Evolutionary conservation across 2,888 invertebrate species (phyloP).

Genomic region (Aspidapion aeneum): DNA sequence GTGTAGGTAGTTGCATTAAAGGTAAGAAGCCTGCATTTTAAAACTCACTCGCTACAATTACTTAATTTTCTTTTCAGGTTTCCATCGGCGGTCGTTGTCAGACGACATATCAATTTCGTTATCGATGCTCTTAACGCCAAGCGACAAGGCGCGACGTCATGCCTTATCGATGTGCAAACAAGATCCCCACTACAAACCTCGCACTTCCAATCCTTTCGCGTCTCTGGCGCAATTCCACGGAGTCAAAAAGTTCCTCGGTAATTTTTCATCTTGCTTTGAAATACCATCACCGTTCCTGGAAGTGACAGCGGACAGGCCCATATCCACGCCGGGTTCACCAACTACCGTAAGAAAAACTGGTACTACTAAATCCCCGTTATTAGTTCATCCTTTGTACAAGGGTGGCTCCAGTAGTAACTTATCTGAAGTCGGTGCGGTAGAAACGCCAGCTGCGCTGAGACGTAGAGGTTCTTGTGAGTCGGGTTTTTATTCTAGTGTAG

Average conservation of each 20-base stretch:
- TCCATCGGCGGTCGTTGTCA: constrained; percentile 70
- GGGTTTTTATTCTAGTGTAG: constrained; percentile 85
- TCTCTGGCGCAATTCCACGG: constrained; percentile 73
- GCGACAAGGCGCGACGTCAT: constrained; percentile 72
- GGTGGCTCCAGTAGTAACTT: constrained; percentile 45
- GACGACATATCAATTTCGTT: constrained; percentile 64
- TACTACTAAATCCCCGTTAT: constrained; percentile 50
- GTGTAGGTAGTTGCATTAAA: no score
- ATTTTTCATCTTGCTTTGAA: constrained; percentile 76
- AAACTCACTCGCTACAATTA: neutral
- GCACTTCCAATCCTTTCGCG: constrained; percentile 68
- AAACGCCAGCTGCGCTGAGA: constrained; percentile 46
- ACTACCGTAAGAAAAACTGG: constrained; percentile 45
- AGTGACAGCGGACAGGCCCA: constrained; percentile 43
- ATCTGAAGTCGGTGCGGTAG: constrained; percentile 38
- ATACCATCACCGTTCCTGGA: constrained; percentile 65
- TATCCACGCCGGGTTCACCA: constrained; percentile 54
- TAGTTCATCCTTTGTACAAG: constrained; percentile 53
- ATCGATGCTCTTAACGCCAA: constrained; percentile 60
- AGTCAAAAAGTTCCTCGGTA: constrained; percentile 78
- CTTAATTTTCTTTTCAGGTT: constrained; percentile 46
- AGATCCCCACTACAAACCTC: constrained; percentile 77
- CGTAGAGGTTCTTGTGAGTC: constrained; percentile 84
- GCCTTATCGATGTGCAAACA: constrained; percentile 77
- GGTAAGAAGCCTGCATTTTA: no score